A percentile compares a stretch with the other conserved stretches of the same genome.
Conservation (phyloP, 2,113 vertebrate species). For the Hoplias malabaricus region DNA sequence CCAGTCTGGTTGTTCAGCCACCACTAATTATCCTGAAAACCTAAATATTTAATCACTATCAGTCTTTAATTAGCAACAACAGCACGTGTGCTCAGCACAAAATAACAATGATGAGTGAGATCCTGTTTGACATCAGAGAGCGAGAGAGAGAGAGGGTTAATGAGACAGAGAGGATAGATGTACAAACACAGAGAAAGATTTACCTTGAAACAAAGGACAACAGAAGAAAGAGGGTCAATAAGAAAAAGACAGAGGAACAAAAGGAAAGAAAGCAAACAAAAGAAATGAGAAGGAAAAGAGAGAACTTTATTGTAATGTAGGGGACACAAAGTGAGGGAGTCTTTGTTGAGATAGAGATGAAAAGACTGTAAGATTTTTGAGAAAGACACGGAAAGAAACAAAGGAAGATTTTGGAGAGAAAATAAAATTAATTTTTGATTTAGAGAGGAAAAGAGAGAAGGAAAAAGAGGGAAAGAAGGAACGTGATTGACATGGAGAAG, state of each 20-base stretch:
- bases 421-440: too few species aligned
- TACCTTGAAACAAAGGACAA: background rate
- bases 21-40: constrained; percentile 37
- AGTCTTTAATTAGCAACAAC: constrained; percentile 50
- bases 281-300: too few species aligned
- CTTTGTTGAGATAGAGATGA: too few species aligned
- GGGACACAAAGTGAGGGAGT: too few species aligned
- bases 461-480: background rate
- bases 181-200: too few species aligned
- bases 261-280: too few species aligned
- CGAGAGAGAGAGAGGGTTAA: background rate
- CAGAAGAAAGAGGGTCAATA: background rate
- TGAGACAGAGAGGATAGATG: background rate
- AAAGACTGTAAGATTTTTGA: too few species aligned
- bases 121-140: constrained; percentile 21
- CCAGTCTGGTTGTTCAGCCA: constrained; percentile 18
- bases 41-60: constrained; percentile 50
- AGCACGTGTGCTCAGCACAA: constrained; percentile 35
- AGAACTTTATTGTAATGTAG: too few species aligned
- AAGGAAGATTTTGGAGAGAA: background rate
- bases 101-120: constrained; percentile 47
- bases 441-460: constrained; percentile 9
- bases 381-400: too few species aligned
- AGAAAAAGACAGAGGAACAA: too few species aligned
- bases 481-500: background rate